Conservation (phyloP, 2,797 vertebrate species). For the Phoebastria nigripes region DNA sequence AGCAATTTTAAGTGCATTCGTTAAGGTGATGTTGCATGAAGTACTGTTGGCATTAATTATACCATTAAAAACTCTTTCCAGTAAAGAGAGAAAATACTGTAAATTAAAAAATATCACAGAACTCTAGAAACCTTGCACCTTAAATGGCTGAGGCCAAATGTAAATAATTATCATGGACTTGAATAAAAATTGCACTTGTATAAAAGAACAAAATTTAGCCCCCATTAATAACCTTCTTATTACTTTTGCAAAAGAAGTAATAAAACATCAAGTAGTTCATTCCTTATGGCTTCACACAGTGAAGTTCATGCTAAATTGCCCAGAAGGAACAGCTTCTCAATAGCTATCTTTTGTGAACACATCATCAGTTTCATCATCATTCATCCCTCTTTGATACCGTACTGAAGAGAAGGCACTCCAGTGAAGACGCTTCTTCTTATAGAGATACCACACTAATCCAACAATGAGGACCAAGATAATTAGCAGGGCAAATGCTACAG, state of each 20-base stretch:
- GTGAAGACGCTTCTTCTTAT: slow-evolving; percentile 64
- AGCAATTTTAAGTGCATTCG: not conserved
- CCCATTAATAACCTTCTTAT: not conserved
- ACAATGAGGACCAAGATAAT: slow-evolving; percentile 39
- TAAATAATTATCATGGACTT: not conserved
- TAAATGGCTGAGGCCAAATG: not conserved
- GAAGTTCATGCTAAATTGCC: not conserved
- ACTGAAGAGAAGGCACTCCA: slow-evolving; percentile 72
- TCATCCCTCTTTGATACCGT: slow-evolving; percentile 74
- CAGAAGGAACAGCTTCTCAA: slow-evolving; percentile 22
- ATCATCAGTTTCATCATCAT: slow-evolving; percentile 75
- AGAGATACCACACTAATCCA: slow-evolving; percentile 64
- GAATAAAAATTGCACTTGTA: slow-evolving; percentile 45
- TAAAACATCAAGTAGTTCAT: slow-evolving; percentile 22
- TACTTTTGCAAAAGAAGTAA: slow-evolving; percentile 33
- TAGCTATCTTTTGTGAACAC: slow-evolving; percentile 55
- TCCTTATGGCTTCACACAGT: slow-evolving; percentile 53
- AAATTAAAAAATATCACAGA: not conserved
- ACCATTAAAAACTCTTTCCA: not conserved
- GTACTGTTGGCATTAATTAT: not conserved
- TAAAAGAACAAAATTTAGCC: not conserved
- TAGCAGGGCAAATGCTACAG: slow-evolving; percentile 63
- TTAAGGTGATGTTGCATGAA: not conserved
- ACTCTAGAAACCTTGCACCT: not conserved
- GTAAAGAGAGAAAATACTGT: not conserved